phyloP scores from a whole-genome alignment of 2,797 vertebrate species.

The Coilia nasus region DNA sequence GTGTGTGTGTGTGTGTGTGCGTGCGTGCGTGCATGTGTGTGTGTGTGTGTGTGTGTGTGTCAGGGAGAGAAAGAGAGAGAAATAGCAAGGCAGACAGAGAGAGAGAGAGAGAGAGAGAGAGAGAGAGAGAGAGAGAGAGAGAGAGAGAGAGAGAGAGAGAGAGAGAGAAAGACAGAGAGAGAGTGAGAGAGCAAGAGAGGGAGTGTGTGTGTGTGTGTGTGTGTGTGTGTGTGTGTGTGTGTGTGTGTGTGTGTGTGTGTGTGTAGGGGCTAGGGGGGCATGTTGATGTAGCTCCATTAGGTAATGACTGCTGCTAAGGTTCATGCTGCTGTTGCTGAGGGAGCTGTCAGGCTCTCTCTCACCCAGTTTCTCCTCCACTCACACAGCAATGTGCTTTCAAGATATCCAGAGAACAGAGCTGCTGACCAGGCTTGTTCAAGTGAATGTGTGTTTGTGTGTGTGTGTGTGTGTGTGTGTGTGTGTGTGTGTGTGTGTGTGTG shows the following conservation, averaged over 20 bases:
- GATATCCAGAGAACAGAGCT: conserved; percentile 35
- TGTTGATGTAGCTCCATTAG: not conserved
- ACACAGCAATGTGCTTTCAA: conserved; percentile 45
- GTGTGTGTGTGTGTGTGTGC: too few relatives aligned
- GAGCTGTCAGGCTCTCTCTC: not conserved
- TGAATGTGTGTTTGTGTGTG: not conserved
- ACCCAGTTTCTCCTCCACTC: not conserved
- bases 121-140: conserved; percentile 34
- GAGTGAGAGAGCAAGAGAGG: too few relatives aligned
- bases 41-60: too few relatives aligned
- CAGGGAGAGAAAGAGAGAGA: not conserved
- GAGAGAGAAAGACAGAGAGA: conserved; percentile 21
- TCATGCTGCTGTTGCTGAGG: not conserved
- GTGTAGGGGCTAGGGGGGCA: not conserved
- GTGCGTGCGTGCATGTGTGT: too few relatives aligned
- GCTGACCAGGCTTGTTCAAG: not conserved
- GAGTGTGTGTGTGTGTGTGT: not conserved
- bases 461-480: conserved; percentile 23
- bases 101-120: not conserved
- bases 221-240: not conserved
- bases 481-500: not conserved
- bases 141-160: conserved; percentile 13
- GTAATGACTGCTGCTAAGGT: not conserved
- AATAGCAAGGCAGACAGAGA: too few relatives aligned
- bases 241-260: not conserved